A percentile compares a stretch with the other conserved stretches of the same genome.
Evolutionary conservation across 2,113 vertebrate genomes (phyloP).

Genomic region (Rana temporaria): DNA sequence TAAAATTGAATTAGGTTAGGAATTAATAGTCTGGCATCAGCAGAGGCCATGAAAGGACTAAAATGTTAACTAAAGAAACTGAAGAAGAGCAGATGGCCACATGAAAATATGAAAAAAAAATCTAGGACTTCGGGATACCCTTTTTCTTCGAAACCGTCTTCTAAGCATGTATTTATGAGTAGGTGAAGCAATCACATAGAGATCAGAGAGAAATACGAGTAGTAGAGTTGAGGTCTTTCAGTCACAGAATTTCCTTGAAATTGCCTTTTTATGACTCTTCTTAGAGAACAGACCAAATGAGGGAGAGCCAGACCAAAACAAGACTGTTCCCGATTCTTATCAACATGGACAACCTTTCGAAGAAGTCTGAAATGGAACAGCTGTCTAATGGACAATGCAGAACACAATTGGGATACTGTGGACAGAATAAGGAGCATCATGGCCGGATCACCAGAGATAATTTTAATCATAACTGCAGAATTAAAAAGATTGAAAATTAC

Average conservation of each 20-base stretch:
- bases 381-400: not conserved
- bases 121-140: not conserved
- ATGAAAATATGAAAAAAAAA: not conserved
- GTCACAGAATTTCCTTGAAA: conserved; percentile 4
- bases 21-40: not conserved
- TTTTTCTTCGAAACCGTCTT: conserved; percentile 1
- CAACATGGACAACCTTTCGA: not conserved
- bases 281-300: not conserved
- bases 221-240: not conserved
- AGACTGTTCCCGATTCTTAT: not conserved
- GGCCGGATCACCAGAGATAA: too few species aligned
- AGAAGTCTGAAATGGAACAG: not conserved
- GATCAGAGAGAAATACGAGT: not conserved
- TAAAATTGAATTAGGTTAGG: not conserved
- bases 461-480: too few species aligned
- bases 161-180: not conserved
- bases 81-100: not conserved
- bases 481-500: too few species aligned
- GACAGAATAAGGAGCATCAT: too few species aligned
- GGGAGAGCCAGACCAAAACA: not conserved
- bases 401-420: too few species aligned
- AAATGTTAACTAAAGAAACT: not conserved
- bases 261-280: not conserved
- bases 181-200: conserved; percentile 16
- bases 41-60: not conserved